These are phyloP conservation scores for Sorex maritimensis DNA, from an alignment of 2,797 vertebrate genomes.

Conservation along the genomic window DNA sequence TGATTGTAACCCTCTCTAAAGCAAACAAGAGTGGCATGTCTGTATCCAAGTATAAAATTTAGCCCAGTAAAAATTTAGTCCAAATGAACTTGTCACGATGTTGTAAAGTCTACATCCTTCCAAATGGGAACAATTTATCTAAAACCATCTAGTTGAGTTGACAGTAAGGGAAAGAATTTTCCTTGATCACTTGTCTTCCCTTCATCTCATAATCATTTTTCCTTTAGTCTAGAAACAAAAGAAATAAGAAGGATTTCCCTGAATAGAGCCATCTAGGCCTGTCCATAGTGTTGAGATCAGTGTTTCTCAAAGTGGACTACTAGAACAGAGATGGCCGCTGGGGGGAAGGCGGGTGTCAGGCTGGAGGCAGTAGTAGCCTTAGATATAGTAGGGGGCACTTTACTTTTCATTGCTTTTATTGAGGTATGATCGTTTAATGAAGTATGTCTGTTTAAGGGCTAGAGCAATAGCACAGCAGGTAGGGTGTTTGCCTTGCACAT, in stretches of 20 bases:
- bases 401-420: too few relatives aligned
- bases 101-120: background rate
- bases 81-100: background rate
- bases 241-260: background rate
- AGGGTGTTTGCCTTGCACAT: too few relatives aligned
- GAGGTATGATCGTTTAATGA: too few relatives aligned
- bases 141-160: background rate
- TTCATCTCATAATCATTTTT: background rate
- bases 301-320: too few relatives aligned
- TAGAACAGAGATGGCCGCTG: too few relatives aligned
- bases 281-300: too few relatives aligned
- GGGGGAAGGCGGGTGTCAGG: too few relatives aligned
- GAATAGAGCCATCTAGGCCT: background rate
- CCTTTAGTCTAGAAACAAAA: slow-evolving; percentile 6
- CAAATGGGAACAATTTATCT: background rate
- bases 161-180: background rate
- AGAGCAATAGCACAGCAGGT: too few relatives aligned
- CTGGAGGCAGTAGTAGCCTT: too few relatives aligned
- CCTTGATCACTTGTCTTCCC: background rate
- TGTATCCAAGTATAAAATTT: background rate
- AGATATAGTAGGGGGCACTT: too few relatives aligned
- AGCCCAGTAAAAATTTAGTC: too few relatives aligned
- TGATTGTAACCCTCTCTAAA: background rate
- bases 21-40: background rate
- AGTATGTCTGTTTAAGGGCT: too few relatives aligned